phyloP scores from a whole-genome alignment of 2,888 invertebrate species.

The Rapana venosa region DNA sequence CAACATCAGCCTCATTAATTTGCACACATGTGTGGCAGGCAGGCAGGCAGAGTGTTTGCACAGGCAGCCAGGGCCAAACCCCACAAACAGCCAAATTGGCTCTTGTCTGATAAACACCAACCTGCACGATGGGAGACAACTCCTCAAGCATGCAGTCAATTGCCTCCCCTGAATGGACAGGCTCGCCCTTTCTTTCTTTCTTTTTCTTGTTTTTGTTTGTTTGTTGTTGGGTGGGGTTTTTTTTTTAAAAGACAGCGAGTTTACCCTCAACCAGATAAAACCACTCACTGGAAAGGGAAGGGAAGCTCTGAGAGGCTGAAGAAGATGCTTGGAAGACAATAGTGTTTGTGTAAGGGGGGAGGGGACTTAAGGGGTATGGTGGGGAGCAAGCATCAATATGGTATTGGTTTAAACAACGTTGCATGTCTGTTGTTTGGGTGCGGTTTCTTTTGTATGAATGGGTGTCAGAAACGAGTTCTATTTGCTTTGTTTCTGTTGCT shows the following conservation, averaged over 20 bases:
- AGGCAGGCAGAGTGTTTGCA: not conserved
- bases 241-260: not conserved
- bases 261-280: constrained; percentile 29
- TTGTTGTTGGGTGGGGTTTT: too few species aligned
- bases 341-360: not conserved
- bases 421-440: not conserved
- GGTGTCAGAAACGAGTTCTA: too few species aligned
- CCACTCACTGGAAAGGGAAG: constrained; percentile 15
- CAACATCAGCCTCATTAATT: constrained; percentile 20
- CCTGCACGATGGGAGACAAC: not conserved
- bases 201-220: not conserved
- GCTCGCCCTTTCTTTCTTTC: not conserved
- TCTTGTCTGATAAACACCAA: constrained; percentile 11
- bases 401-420: not conserved
- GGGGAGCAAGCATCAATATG: not conserved
- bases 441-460: too few species aligned
- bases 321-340: not conserved
- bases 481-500: too few species aligned
- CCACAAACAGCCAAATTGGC: not conserved
- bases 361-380: not conserved
- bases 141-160: constrained; percentile 1
- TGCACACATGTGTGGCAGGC: not conserved
- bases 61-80: not conserved
- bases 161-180: constrained; percentile 17
- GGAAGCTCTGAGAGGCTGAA: not conserved